Conservation (phyloP, 2,113 vertebrate genomes). For the Sus scrofa region T2T-Sscrofa CM000812.6:49085501-49086000, state of each 20-base stretch:
- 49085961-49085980: constrained; percentile 62
- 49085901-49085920: constrained; percentile 69
- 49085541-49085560: not conserved
- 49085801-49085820: constrained; percentile 37
- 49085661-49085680: not conserved
- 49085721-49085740: constrained; percentile 54
- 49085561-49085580: constrained; percentile 40
- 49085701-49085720: constrained; percentile 17
- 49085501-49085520: not conserved
- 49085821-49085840: constrained; percentile 62
- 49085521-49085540: not conserved
- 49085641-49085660: not conserved
- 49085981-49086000: constrained; percentile 74
- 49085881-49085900: constrained; percentile 51
- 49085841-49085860: constrained; percentile 57
- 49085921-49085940: constrained; percentile 65
- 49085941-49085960: constrained; percentile 32
- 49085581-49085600: not conserved
- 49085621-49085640: constrained; percentile 1
- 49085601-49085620: not conserved
- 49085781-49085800: constrained; percentile 15
- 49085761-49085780: constrained; percentile 66
- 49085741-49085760: constrained; percentile 44
- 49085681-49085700: constrained; percentile 25
- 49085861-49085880: constrained; percentile 68